Conservation (phyloP, 2,797 vertebrate species). For the Neosilurus mollespiculum region DNA sequence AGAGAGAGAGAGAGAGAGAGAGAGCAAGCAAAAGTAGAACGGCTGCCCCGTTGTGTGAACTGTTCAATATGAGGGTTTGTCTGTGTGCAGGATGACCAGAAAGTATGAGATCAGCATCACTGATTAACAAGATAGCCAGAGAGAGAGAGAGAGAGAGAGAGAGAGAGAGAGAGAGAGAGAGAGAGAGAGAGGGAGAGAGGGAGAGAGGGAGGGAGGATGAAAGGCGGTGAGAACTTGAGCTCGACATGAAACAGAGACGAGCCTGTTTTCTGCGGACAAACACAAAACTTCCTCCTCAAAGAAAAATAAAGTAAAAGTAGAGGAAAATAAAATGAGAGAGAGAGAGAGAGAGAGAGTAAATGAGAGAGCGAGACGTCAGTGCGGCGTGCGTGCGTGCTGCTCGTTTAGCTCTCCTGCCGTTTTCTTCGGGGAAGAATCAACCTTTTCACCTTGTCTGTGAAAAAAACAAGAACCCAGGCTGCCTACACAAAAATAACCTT, state of each 20-base stretch:
- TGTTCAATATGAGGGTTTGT: background rate
- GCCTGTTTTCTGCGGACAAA: background rate
- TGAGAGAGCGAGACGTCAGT: slow-evolving; percentile 16
- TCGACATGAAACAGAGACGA: slow-evolving; percentile 42
- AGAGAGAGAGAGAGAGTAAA: slow-evolving; percentile 25
- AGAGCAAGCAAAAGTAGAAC: slow-evolving; percentile 43
- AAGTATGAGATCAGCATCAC: slow-evolving; percentile 74
- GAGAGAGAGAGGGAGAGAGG: too few species aligned
- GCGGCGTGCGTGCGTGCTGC: slow-evolving; percentile 2
- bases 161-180: too few species aligned
- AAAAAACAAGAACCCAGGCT: slow-evolving; percentile 72
- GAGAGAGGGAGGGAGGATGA: too few species aligned
- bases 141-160: slow-evolving; percentile 36
- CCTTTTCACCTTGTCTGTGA: slow-evolving; percentile 78
- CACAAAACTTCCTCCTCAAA: slow-evolving; percentile 29
- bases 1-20: background rate
- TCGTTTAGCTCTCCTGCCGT: slow-evolving; percentile 44
- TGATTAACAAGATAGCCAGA: slow-evolving; percentile 77
- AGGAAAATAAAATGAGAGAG: background rate
- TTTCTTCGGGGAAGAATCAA: slow-evolving; percentile 72
- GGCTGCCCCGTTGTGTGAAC: background rate
- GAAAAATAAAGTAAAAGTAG: background rate
- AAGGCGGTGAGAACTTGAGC: slow-evolving; percentile 52
- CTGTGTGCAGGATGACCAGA: slow-evolving; percentile 51
- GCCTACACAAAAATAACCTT: slow-evolving; percentile 78